Evolutionary conservation across 53 echinoderm and acorn worm genomes (phyloP).

Genomic region (Echinarachnius parma): DNA sequence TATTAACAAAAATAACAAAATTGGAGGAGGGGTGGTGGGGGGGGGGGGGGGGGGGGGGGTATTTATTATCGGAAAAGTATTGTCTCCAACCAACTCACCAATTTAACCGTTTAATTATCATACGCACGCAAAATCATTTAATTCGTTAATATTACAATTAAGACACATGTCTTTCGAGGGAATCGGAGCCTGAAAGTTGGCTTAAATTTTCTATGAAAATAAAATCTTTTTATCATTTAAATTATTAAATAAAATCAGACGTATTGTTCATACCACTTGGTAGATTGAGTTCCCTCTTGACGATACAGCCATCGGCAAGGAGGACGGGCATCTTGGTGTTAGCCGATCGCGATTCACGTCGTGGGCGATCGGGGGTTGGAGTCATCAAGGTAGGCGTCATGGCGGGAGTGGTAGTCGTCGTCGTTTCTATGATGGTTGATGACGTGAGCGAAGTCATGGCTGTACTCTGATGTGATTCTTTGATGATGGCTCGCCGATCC

Average conservation of each 20-base stretch:
- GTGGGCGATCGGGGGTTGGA: no score
- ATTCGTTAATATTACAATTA: no score
- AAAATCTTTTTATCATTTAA: no score
- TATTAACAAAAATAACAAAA: no score
- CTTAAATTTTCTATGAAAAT: no score
- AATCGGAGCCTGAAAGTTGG: no score
- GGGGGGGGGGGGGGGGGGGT: neutral
- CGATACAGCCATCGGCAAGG: slow-evolving; percentile 35
- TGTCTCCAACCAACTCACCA: no score
- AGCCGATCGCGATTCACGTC: neutral
- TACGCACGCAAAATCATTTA: no score
- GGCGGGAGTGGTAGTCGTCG: neutral
- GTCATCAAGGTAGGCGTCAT: neutral
- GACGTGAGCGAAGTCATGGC: neutral
- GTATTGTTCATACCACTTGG: neutral
- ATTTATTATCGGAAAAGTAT: no score
- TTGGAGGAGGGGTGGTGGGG: neutral
- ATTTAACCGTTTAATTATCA: no score
- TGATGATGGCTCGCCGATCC: slow-evolving; percentile 30
- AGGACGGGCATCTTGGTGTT: slow-evolving; percentile 17
- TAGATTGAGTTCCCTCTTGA: slow-evolving; percentile 19
- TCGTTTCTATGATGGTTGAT: neutral
- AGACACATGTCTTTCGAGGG: no score
- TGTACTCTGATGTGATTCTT: neutral
- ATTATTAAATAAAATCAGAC: no score